phyloP scores from a whole-genome alignment of 2,888 invertebrate species.

The Tetropium fuscum region DNA sequence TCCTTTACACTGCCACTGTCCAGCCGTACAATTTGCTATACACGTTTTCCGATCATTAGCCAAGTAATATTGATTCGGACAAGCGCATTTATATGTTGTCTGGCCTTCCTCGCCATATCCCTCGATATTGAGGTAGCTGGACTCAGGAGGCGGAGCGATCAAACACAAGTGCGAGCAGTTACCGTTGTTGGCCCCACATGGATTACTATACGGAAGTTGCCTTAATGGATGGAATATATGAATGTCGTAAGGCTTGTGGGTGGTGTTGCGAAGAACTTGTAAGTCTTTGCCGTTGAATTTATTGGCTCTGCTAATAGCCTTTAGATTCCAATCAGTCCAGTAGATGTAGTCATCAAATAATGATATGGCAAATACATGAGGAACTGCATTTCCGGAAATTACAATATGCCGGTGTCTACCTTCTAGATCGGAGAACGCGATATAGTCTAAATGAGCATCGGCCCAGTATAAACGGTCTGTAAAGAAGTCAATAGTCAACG shows the following conservation, averaged over 20 bases:
- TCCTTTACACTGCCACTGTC: conserved; percentile 83
- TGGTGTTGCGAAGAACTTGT: conserved; percentile 85
- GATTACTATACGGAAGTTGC: conserved; percentile 90
- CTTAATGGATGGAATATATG: conserved; percentile 92
- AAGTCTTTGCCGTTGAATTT: conserved; percentile 89
- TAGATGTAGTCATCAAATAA: conserved; percentile 94
- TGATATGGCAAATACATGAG: conserved; percentile 95
- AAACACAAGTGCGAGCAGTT: conserved; percentile 97
- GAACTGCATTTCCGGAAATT: conserved; percentile 83
- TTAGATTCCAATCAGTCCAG: conserved; percentile 99
- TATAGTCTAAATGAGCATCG: conserved; percentile 98
- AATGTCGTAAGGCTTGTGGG: conserved; percentile 95
- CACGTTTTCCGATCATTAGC: conserved; percentile 87
- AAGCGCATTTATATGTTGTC: conserved; percentile 83
- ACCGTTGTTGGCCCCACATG: conserved; percentile 93
- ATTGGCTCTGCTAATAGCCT: conserved; percentile 90
- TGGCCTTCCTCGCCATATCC: conserved; percentile 85
- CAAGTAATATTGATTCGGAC: conserved; percentile 94
- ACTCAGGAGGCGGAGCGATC: conserved; percentile 84
- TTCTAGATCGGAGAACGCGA: conserved; percentile 94
- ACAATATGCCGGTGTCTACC: conserved; percentile 89
- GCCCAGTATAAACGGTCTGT: conserved; percentile 97
- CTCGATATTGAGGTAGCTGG: conserved; percentile 81
- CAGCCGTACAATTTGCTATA: conserved; percentile 92
- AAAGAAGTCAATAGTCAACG: conserved; percentile 95